Base-by-base conservation (phyloP, 2,113 vertebrate genomes). In the Pterocles burchelli region DNA sequence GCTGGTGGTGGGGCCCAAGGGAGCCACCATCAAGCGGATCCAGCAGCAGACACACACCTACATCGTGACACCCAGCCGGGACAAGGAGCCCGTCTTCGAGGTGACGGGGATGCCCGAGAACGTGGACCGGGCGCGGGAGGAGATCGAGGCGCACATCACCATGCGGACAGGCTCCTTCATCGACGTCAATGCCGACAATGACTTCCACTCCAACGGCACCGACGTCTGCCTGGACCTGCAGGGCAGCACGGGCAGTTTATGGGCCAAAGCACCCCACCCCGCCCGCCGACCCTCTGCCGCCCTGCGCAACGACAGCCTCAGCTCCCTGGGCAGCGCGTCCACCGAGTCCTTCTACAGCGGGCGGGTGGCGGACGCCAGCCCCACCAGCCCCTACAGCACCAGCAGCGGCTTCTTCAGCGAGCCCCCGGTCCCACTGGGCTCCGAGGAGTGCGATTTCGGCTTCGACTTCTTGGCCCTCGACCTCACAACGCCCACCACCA, bases 71-170 rank as follows among this genome's bases (percentile, higher is more conserved):
- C 99, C 99, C 0, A 99, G 99, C 79, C 98, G 99, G 10, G 99
- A 99, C 98, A 99, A 99, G 94, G 99, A 99, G 96, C 99, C 99
- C 0, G 99, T 99, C 88, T 99, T 99, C 0, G 99, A 99, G 54
- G 99, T 99, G 87, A 99, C 99, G 0, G 99, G 99, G 19, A 99
- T 99, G 99, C 99, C 99, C 0, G 99, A 99, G 97, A 99, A 99
- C 12, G 99, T 99, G 61, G 99, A 99, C 96, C 97, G 99, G 3
- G 99, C 99, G 0, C 96, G 99, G 2, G 99, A 99, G 94, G 99
- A 99, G 98, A 99, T 99, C 1, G 99, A 99, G 97, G 99, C 99
- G 1, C 99, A 99, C 98, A 99, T 99, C 97, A 99, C 99, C 16
- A 98, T 99, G 98, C 89, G 99, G 93, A 99, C 99, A 0, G 99